Percentiles rank a stretch among this genome's conserved stretches.
phyloP scores from a whole-genome alignment of 2,888 invertebrate species.

The Noctua fimbriata region DNA sequence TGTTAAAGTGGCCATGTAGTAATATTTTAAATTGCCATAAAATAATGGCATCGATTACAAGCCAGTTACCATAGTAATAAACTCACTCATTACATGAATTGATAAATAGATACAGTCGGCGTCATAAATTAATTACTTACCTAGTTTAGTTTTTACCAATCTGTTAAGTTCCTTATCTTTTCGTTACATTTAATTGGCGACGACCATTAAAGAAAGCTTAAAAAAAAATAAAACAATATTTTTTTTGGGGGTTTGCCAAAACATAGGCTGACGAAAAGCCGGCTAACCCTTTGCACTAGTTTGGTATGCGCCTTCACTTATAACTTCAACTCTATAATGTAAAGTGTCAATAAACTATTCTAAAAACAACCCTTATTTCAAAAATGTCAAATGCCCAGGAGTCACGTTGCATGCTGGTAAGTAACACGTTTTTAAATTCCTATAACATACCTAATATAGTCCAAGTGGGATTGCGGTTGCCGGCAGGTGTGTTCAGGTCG shows the following conservation, averaged over 20 bases:
- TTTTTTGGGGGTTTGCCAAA: not conserved
- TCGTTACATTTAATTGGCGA: not conserved
- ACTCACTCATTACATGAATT: conserved; percentile 12
- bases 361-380: conserved; percentile 30
- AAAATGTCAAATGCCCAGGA: conserved; percentile 55
- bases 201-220: fast-evolving
- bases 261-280: too few relatives aligned
- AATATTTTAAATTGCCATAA: conserved; percentile 14
- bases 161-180: not conserved
- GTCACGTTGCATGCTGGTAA: conserved; percentile 58
- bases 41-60: not conserved
- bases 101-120: conserved; percentile 5
- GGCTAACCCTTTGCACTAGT: too few relatives aligned
- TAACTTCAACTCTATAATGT: not conserved
- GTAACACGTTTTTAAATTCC: conserved; percentile 69
- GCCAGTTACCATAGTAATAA: conserved; percentile 9
- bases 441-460: conserved; percentile 74
- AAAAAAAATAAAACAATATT: not conserved
- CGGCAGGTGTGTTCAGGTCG: conserved; percentile 83
- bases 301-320: not conserved
- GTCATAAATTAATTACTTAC: not conserved
- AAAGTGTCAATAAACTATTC: not conserved
- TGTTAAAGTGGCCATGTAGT: not conserved
- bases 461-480: conserved; percentile 78
- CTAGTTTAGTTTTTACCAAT: not conserved